Evolutionary conservation across 2,888 invertebrate genomes (phyloP).

Genomic region (Corbicula japonica): DNA sequence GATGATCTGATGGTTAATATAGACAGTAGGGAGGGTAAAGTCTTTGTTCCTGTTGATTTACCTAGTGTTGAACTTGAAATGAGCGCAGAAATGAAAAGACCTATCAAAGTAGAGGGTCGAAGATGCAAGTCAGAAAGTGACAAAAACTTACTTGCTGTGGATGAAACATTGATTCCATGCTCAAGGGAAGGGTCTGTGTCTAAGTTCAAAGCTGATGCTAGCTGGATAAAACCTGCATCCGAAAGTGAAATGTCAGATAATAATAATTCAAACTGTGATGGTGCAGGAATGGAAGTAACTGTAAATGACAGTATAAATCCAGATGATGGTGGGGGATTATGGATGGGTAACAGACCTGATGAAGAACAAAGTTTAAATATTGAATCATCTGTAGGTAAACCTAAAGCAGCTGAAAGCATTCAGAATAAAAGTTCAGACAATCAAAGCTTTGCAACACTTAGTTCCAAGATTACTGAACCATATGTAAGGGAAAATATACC

Average conservation of each 20-base stretch:
- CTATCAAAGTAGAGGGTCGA: conserved; percentile 33
- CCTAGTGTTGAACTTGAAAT: conserved; percentile 35
- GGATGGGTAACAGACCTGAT: conserved; percentile 27
- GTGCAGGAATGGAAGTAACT: not conserved
- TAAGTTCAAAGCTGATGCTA: conserved; percentile 66
- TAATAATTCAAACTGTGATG: too few species aligned
- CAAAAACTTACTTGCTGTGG: conserved; percentile 28
- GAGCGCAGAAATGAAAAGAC: conserved; percentile 14
- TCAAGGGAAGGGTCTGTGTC: conserved; percentile 56
- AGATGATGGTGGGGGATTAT: conserved; percentile 23
- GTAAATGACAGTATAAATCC: not conserved
- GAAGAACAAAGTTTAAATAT: too few species aligned
- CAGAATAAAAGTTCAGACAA: too few species aligned
- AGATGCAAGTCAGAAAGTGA: conserved; percentile 61
- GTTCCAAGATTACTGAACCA: conserved; percentile 58
- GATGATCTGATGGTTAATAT: conserved; percentile 26
- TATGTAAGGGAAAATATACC: conserved; percentile 90
- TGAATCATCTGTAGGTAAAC: too few species aligned
- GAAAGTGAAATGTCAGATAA: conserved; percentile 37
- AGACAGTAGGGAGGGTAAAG: conserved; percentile 9
- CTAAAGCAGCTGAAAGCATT: too few species aligned
- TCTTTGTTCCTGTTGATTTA: conserved; percentile 55
- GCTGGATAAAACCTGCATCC: conserved; percentile 70
- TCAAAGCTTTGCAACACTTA: too few species aligned
- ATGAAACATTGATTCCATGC: conserved; percentile 22